Percentiles rank a stretch among this genome's conserved stretches.
These are phyloP conservation scores for Tichodroma muraria DNA, from an alignment of 2,113 vertebrate genomes.

Conservation along the genomic window DNA sequence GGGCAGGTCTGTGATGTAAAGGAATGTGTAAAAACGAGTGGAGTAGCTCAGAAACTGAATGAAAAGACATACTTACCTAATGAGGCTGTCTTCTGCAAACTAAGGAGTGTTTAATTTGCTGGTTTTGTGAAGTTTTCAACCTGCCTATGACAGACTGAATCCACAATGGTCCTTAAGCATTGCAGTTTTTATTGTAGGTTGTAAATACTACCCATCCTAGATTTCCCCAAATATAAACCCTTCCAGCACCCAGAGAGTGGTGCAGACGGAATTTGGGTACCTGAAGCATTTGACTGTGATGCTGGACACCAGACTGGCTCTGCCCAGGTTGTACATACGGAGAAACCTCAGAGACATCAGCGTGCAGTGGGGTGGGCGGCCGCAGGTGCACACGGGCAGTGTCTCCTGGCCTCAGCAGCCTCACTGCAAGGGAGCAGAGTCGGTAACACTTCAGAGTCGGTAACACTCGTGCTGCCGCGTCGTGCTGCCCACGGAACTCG, in stretches of 20 bases:
- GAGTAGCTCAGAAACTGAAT: background rate
- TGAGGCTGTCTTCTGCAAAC: background rate
- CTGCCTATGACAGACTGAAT: background rate
- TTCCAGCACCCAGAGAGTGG: background rate
- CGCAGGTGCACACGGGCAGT: rapidly evolving
- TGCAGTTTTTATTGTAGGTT: background rate
- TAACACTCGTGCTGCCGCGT: too few relatives aligned
- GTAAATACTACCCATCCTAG: background rate
- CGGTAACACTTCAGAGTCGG: too few relatives aligned
- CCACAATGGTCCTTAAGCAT: background rate
- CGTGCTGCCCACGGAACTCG: too few relatives aligned
- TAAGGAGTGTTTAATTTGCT: background rate
- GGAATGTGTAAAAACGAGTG: too few relatives aligned
- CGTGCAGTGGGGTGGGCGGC: rapidly evolving
- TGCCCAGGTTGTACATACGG: background rate
- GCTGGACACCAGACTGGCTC: background rate
- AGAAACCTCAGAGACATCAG: background rate
- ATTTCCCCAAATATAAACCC: rapidly evolving
- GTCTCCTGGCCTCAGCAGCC: background rate
- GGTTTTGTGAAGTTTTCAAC: background rate
- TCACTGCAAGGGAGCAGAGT: rapidly evolving
- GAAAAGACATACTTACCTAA: background rate
- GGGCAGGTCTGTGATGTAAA: background rate
- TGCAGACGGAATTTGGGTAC: rapidly evolving
- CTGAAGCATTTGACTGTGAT: background rate